Conservation (phyloP, 1,140 invertebrate species). For the Drosophila subobscura region DNA sequence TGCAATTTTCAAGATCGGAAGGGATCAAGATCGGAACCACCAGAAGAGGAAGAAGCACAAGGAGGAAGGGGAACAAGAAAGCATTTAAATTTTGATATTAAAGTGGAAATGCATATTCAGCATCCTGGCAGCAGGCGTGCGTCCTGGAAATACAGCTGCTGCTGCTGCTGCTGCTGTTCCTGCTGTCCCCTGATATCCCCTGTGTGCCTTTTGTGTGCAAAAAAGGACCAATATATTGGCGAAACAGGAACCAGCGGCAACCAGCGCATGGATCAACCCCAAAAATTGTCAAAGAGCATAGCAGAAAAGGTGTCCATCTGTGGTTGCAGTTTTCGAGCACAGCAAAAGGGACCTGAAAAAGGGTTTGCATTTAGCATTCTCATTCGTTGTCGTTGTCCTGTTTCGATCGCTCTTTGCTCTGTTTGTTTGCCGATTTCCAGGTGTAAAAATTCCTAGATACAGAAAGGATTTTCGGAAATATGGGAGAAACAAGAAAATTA, state of each 20-base stretch:
- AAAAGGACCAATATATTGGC: conserved; percentile 54
- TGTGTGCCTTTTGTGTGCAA: conserved; percentile 21
- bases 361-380: conserved; percentile 37
- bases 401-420: conserved; percentile 16
- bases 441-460: conserved; percentile 76
- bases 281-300: conserved; percentile 50
- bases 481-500: conserved; percentile 16
- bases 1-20: conserved; percentile 75
- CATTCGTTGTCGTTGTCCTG: conserved; percentile 11
- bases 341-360: conserved; percentile 43
- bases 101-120: conserved; percentile 83
- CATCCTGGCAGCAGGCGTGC: conserved; percentile 78
- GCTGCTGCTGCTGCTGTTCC: conserved; percentile 31
- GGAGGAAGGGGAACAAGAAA: conserved; percentile 36
- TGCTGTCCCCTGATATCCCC: conserved; percentile 3
- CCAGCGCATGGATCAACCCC: conserved; percentile 27
- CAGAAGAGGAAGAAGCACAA: background rate
- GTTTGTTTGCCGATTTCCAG: conserved; percentile 78
- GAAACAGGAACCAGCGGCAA: conserved; percentile 67
- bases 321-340: conserved; percentile 59
- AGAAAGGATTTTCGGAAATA: conserved; percentile 33
- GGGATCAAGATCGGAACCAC: conserved; percentile 47
- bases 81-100: conserved; percentile 82
- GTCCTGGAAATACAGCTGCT: conserved; percentile 79
- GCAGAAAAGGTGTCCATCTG: conserved; percentile 64